Conservation (phyloP, 2,888 invertebrate genomes). For the Chaetogeoica ovagalla region DNA sequence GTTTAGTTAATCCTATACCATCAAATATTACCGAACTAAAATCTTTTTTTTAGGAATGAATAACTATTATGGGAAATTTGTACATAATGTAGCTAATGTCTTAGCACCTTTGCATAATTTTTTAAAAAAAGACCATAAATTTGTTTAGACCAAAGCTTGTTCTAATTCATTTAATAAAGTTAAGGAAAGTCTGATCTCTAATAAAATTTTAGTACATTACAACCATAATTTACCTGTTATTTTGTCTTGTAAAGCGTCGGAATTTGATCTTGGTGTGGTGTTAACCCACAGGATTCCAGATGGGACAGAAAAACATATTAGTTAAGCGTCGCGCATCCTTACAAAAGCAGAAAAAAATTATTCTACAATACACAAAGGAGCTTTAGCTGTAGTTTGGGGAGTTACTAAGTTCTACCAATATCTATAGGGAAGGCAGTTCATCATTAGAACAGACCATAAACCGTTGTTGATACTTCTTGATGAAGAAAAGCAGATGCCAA, state of each 20-base stretch:
- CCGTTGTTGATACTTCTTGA: slow-evolving; percentile 33
- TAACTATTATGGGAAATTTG: slow-evolving; percentile 59
- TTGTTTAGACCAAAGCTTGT: neutral
- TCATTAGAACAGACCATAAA: slow-evolving; percentile 33
- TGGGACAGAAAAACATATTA: neutral
- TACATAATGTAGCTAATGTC: slow-evolving; percentile 45
- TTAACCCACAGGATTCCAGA: neutral
- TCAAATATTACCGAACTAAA: slow-evolving; percentile 56
- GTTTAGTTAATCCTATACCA: slow-evolving; percentile 57
- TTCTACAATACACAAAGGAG: neutral
- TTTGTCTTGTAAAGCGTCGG: neutral
- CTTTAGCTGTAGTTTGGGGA: neutral
- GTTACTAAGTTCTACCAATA: slow-evolving; percentile 16
- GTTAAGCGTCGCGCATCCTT: neutral
- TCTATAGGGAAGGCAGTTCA: neutral
- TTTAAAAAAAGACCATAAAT: neutral
- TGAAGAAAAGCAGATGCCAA: slow-evolving; percentile 13
- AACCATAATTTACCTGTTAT: slow-evolving; percentile 19
- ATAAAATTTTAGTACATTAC: slow-evolving; percentile 26
- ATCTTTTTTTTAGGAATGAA: slow-evolving; percentile 58
- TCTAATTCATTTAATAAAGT: neutral
- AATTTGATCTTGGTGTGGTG: neutral
- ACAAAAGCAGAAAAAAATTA: neutral
- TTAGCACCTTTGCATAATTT: neutral
- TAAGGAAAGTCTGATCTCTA: slow-evolving; percentile 1